Conservation (phyloP, 2,113 vertebrate genomes). For the Macaca fascicularis region DNA sequence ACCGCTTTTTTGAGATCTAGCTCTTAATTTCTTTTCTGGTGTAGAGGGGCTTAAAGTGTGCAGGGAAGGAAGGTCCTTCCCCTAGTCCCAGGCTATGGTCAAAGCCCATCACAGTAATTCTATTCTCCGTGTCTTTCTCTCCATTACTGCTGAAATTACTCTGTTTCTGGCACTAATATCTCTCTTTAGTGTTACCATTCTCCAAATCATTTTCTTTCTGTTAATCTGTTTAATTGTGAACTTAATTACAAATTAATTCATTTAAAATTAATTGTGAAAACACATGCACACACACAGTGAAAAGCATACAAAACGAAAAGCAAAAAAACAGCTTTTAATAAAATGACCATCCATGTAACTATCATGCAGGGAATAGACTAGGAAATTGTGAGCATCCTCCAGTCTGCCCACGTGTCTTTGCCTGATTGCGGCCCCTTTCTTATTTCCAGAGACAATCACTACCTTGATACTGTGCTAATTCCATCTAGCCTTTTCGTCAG, state of each 20-base stretch:
- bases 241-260: not conserved
- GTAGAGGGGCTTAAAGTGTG: not conserved
- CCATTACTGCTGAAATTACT: not conserved
- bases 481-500: not conserved
- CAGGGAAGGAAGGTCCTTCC: not conserved
- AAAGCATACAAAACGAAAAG: not conserved
- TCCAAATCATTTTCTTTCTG: not conserved
- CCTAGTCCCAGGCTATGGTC: not conserved
- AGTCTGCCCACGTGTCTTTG: not conserved
- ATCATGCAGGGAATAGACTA: not conserved
- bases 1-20: not conserved
- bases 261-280: not conserved
- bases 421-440: not conserved
- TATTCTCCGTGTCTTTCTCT: not conserved
- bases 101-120: not conserved
- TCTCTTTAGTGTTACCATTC: not conserved
- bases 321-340: constrained; percentile 8
- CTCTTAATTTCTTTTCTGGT: not conserved
- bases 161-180: not conserved
- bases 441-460: not conserved
- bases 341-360: not conserved
- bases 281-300: not conserved
- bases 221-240: not conserved
- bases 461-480: not conserved
- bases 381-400: not conserved